Evolutionary conservation across 2,888 invertebrate species (phyloP).

Genomic region (Heliconius erato): DNA sequence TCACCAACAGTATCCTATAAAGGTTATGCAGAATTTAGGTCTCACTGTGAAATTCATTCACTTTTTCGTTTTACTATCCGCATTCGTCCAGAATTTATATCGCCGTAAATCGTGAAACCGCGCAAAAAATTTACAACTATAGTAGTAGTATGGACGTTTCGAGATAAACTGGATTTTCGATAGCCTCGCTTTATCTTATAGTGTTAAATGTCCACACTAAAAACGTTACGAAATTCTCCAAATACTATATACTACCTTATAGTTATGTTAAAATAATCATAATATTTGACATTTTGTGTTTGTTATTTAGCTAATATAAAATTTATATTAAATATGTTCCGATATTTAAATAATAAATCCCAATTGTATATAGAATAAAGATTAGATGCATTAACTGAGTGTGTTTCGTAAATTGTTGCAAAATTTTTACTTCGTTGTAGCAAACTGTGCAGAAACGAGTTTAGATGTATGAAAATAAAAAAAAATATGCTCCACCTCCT

Average conservation of each 20-base stretch:
- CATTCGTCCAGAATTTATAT: slow-evolving; percentile 80
- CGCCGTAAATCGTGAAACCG: slow-evolving; percentile 75
- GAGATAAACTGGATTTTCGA: slow-evolving; percentile 68
- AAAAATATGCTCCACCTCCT: slow-evolving; percentile 62
- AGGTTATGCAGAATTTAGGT: slow-evolving; percentile 61
- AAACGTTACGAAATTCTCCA: background rate
- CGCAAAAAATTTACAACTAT: slow-evolving; percentile 76
- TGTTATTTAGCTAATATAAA: no score
- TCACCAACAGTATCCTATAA: slow-evolving; percentile 51
- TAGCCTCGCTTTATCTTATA: slow-evolving; percentile 62
- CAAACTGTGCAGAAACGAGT: slow-evolving; percentile 70
- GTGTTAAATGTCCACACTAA: background rate
- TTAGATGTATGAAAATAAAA: slow-evolving; percentile 67
- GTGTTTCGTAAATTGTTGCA: slow-evolving; percentile 31
- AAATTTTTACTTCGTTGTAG: slow-evolving; percentile 56
- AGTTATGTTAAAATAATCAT: background rate
- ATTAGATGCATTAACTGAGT: slow-evolving; percentile 25
- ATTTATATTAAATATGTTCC: background rate
- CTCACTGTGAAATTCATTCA: slow-evolving; percentile 78
- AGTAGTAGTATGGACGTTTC: slow-evolving; percentile 63
- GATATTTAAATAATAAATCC: background rate
- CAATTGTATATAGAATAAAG: background rate
- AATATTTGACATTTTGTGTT: background rate
- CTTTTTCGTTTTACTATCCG: slow-evolving; percentile 74
- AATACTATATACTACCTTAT: background rate